These are phyloP conservation scores for Drosophila pseudoananassae DNA, from an alignment of 1,140 invertebrate species.

Conservation along the genomic window DNA sequence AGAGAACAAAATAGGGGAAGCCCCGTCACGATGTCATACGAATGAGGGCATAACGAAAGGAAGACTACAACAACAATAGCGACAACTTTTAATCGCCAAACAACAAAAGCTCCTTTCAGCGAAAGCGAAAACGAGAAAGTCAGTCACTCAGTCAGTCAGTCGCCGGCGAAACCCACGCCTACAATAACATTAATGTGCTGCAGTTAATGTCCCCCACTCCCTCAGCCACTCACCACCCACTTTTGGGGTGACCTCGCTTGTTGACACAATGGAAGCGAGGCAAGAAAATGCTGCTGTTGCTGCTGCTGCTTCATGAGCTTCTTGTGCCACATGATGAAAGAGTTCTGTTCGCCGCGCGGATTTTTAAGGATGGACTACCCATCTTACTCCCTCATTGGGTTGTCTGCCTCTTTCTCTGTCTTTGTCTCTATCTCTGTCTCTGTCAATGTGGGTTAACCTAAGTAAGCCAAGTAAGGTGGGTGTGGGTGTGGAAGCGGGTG, in stretches of 20 bases:
- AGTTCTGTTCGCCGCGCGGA: conserved; percentile 36
- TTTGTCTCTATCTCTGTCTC: conserved; percentile 45
- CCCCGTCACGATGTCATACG: conserved; percentile 59
- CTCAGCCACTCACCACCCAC: background rate
- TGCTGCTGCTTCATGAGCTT: conserved; percentile 1
- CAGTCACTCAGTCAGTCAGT: conserved; percentile 45
- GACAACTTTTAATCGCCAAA: conserved; percentile 81
- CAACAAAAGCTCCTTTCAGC: conserved; percentile 66
- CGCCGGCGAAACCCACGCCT: conserved; percentile 67
- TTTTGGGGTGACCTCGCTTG: conserved; percentile 63
- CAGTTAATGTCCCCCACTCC: conserved; percentile 62
- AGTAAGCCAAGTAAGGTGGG: conserved; percentile 54
- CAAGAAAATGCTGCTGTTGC: conserved; percentile 42
- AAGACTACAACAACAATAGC: conserved; percentile 48
- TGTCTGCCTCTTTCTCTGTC: conserved; percentile 19
- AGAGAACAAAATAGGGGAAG: conserved; percentile 47
- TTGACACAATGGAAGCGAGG: conserved; percentile 71
- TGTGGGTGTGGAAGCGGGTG: background rate
- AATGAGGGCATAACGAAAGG: conserved; percentile 74
- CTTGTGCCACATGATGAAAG: conserved; percentile 44
- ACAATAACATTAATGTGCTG: conserved; percentile 79
- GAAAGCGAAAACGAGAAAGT: conserved; percentile 15
- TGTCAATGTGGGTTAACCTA: conserved; percentile 79
- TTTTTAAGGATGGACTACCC: conserved; percentile 33
- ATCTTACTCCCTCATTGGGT: background rate